Evolutionary conservation across 1,140 invertebrate genomes (phyloP).

Genomic region (Sipha flava): DNA sequence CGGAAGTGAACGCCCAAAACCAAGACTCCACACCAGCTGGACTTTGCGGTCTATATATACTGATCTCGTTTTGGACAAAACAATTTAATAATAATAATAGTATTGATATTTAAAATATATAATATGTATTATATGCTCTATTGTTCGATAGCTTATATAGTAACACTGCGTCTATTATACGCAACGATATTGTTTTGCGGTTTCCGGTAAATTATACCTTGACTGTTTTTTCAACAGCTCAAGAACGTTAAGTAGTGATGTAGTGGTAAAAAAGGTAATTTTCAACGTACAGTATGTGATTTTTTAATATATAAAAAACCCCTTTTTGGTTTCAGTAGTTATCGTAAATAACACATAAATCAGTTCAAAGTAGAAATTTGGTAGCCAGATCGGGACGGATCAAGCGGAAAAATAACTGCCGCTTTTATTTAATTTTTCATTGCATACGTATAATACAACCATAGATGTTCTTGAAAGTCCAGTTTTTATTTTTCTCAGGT

Average conservation of each 20-base stretch:
- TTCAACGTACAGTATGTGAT: background rate
- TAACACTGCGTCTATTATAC: background rate
- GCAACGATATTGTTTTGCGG: conserved; percentile 24
- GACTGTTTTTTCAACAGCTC: background rate
- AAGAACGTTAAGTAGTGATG: background rate
- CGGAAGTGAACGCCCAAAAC: conserved; percentile 19
- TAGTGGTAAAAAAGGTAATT: background rate
- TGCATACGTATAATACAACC: too few species aligned
- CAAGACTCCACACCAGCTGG: conserved; percentile 8
- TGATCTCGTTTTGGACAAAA: conserved; percentile 22
- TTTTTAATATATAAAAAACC: background rate
- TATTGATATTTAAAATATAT: conserved; percentile 16
- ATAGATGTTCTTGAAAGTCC: too few species aligned
- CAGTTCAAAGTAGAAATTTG: background rate
- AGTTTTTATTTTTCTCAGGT: too few species aligned
- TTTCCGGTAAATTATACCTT: conserved; percentile 32
- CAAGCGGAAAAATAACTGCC: background rate
- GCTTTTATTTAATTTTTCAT: too few species aligned
- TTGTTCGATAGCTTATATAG: background rate
- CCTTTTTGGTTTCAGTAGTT: background rate
- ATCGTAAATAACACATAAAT: background rate
- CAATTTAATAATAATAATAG: conserved; percentile 29
- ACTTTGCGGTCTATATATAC: background rate
- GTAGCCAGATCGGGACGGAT: background rate
- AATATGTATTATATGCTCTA: background rate